phyloP scores from a whole-genome alignment of 1,140 invertebrate genomes.

The Drosophila saltans region DNA sequence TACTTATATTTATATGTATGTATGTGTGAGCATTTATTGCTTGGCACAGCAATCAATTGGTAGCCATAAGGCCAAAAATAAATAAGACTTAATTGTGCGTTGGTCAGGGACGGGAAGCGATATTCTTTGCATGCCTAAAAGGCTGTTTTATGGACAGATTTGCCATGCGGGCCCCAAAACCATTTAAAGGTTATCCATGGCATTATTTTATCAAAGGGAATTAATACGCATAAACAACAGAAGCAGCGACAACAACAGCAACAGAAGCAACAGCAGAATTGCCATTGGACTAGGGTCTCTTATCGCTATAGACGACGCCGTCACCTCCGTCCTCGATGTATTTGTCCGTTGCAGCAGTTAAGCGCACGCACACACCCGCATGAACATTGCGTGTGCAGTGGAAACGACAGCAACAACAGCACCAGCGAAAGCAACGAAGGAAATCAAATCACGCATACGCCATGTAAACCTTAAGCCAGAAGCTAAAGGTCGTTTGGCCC shows the following conservation, averaged over 20 bases:
- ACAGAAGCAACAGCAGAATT: conserved; percentile 16
- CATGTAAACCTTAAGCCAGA: conserved; percentile 32
- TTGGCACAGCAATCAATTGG: conserved; percentile 72
- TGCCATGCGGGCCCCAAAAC: conserved; percentile 65
- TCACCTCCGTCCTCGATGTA: not conserved
- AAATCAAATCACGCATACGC: conserved; percentile 54
- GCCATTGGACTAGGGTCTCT: conserved; percentile 35
- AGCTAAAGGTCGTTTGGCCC: conserved; percentile 28
- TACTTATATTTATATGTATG: not conserved
- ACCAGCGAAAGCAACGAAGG: conserved; percentile 6
- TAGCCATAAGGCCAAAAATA: conserved; percentile 59
- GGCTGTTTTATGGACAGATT: conserved; percentile 51
- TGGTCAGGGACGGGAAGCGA: not conserved
- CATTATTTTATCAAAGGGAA: conserved; percentile 81
- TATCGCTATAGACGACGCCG: conserved; percentile 40
- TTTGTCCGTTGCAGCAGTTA: conserved; percentile 65
- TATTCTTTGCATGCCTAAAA: conserved; percentile 29
- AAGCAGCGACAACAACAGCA: conserved; percentile 29
- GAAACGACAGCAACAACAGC: not conserved
- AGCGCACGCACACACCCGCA: conserved; percentile 71
- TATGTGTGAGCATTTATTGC: conserved; percentile 60
- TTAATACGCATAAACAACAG: conserved; percentile 77
- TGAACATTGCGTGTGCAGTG: conserved; percentile 59
- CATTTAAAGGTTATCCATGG: conserved; percentile 79
- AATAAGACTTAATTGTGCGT: conserved; percentile 79